Conservation (phyloP, 1,140 invertebrate genomes). For the Asbolus verrucosus region DNA sequence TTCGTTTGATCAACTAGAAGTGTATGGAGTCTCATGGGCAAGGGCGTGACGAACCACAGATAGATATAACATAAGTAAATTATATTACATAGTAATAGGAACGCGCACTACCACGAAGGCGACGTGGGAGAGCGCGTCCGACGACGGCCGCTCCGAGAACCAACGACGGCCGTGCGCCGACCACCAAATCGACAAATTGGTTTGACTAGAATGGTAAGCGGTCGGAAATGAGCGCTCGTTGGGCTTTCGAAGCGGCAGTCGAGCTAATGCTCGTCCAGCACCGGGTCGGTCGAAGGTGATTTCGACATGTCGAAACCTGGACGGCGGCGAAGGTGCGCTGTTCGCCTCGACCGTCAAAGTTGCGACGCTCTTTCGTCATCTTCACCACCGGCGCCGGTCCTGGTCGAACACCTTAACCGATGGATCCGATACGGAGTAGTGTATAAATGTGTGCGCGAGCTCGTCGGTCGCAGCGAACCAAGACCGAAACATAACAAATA, state of each 20-base stretch:
- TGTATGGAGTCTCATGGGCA: conserved; percentile 61
- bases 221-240: conserved; percentile 13
- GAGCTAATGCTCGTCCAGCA: conserved; percentile 8
- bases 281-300: neutral
- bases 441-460: conserved; percentile 63
- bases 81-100: conserved; percentile 61
- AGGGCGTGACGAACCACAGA: conserved; percentile 61
- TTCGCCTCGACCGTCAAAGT: conserved; percentile 13
- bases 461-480: conserved; percentile 55
- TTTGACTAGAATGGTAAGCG: conserved; percentile 42
- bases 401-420: conserved; percentile 28
- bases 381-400: neutral
- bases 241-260: conserved; percentile 5
- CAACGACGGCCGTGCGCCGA: neutral
- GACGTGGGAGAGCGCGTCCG: conserved; percentile 47
- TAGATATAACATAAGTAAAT: conserved; percentile 55
- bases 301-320: neutral
- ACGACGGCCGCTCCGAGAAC: conserved; percentile 37
- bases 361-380: neutral
- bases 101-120: conserved; percentile 51
- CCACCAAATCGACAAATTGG: neutral
- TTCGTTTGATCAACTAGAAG: conserved; percentile 59
- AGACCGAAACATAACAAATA: conserved; percentile 20
- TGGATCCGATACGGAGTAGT: conserved; percentile 64
- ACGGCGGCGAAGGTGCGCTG: conserved; percentile 14